A percentile compares a stretch with the other conserved stretches of the same genome.
Evolutionary conservation across 1,140 invertebrate genomes (phyloP).

Genomic region (Dendrolimus punctatus): DNA sequence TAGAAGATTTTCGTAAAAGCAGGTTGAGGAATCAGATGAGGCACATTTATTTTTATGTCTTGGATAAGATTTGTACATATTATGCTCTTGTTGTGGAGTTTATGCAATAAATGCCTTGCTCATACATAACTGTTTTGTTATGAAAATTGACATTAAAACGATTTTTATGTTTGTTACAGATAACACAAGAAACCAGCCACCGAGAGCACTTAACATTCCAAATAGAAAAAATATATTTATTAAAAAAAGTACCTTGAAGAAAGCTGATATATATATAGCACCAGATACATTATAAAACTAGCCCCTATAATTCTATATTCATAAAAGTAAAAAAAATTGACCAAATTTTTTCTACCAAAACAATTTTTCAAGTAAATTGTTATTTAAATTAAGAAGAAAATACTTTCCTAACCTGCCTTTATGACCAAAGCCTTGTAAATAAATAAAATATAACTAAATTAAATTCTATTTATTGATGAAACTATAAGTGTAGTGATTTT

Average conservation of each 20-base stretch:
- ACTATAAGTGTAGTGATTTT: constrained; percentile 1
- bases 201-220: constrained; percentile 33
- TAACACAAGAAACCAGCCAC: constrained; percentile 16
- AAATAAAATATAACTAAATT: background rate
- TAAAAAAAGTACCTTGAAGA: constrained; percentile 14
- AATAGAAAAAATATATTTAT: constrained; percentile 6
- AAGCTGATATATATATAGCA: constrained; percentile 13
- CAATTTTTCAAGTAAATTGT: no score
- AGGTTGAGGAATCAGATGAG: no score
- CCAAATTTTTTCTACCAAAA: background rate
- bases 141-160: no score
- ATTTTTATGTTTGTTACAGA: no score
- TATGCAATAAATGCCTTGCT: no score
- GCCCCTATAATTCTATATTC: background rate
- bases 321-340: background rate
- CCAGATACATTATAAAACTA: background rate
- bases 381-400: no score
- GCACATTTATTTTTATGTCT: no score
- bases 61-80: no score
- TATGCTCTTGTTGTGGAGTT: no score
- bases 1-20: no score
- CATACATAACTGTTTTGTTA: no score
- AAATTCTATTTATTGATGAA: constrained; percentile 8
- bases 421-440: constrained; percentile 26
- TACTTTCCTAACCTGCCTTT: constrained; percentile 21